These are phyloP conservation scores for Euplagia quadripunctaria DNA, from an alignment of 2,888 invertebrate genomes.

Conservation along the genomic window DNA sequence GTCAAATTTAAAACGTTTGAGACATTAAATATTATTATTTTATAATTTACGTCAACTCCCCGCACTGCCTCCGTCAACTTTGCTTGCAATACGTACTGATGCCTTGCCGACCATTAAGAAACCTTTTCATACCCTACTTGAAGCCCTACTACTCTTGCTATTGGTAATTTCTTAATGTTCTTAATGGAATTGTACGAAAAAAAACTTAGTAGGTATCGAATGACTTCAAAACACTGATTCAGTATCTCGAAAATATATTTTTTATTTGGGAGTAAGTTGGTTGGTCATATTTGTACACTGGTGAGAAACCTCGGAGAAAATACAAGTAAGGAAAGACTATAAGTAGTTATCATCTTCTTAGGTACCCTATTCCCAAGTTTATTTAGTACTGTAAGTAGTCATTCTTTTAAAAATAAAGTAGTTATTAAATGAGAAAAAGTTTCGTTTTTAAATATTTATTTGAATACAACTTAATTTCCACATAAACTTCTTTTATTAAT, in stretches of 20 bases:
- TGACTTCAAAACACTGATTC: background rate
- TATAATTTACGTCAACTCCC: too few relatives aligned
- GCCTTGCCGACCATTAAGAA: background rate
- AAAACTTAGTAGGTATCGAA: background rate
- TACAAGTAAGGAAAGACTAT: too few relatives aligned
- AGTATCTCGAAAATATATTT: background rate
- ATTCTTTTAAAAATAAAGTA: too few relatives aligned
- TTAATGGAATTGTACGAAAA: background rate
- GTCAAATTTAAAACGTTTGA: too few relatives aligned
- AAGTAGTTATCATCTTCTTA: too few relatives aligned
- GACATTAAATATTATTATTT: too few relatives aligned
- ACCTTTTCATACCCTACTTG: background rate
- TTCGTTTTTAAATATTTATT: conserved; percentile 36
- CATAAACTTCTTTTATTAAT: conserved; percentile 26
- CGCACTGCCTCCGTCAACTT: too few relatives aligned
- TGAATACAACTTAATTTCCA: conserved; percentile 39
- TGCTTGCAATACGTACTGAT: background rate
- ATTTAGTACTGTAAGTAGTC: too few relatives aligned
- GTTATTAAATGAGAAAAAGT: background rate
- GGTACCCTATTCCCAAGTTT: too few relatives aligned
- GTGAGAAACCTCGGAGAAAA: too few relatives aligned
- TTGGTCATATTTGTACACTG: too few relatives aligned
- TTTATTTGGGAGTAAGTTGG: too few relatives aligned
- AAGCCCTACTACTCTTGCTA: background rate
- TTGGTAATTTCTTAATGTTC: background rate